Conservation (phyloP, 2,113 vertebrate genomes). For the Archocentrus centrarchus region DNA sequence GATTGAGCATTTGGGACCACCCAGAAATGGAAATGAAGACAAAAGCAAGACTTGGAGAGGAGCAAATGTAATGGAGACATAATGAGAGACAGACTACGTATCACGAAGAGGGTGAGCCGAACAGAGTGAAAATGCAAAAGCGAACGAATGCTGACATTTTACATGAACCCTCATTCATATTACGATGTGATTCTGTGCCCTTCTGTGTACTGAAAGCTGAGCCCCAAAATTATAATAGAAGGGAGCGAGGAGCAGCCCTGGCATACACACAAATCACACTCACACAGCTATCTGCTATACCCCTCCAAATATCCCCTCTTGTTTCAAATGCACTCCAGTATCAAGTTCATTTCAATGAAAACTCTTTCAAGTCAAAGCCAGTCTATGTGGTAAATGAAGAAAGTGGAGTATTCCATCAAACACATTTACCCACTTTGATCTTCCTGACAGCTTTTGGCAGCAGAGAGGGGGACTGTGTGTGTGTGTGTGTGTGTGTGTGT, state of each 20-base stretch:
- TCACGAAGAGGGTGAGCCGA: neutral
- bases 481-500: too few species aligned
- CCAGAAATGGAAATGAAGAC: neutral
- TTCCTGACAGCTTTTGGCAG: slow-evolving; percentile 49
- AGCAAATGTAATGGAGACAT: neutral
- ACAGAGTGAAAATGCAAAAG: neutral
- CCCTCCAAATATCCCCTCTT: neutral
- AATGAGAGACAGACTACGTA: neutral
- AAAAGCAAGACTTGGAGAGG: neutral
- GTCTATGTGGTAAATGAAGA: slow-evolving; percentile 52
- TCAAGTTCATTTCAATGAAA: slow-evolving; percentile 43
- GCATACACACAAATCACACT: slow-evolving; percentile 1
- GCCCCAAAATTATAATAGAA: neutral
- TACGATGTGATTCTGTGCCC: neutral
- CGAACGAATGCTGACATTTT: neutral
- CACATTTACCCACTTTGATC: slow-evolving; percentile 66
- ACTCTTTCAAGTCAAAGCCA: slow-evolving; percentile 56
- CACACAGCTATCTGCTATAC: neutral
- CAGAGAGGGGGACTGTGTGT: slow-evolving; percentile 5
- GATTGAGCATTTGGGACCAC: neutral
- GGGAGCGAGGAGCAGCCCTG: neutral
- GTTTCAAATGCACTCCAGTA: slow-evolving; percentile 26
- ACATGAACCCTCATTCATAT: neutral
- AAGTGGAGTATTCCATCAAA: slow-evolving; percentile 55
- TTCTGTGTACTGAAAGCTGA: neutral